A percentile compares a stretch with the other conserved stretches of the same genome.
Conservation (phyloP, 2,797 vertebrate genomes). For the Acropternis orthonyx region DNA sequence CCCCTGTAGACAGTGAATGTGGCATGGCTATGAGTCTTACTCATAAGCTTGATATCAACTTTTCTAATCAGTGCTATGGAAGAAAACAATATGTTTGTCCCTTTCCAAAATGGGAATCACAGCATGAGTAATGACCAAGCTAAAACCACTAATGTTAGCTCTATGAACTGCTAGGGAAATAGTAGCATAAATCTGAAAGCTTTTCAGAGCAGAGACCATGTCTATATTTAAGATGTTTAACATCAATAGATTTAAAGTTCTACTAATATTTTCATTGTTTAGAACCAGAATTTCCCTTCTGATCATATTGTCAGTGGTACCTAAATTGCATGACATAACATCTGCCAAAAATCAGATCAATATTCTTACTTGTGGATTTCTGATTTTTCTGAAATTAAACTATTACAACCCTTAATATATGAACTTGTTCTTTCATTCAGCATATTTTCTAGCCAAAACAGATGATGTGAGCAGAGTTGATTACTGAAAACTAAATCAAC, state of each 20-base stretch:
- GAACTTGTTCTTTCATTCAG: not conserved
- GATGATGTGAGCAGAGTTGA: not conserved
- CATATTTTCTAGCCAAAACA: not conserved
- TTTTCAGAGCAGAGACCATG: not conserved
- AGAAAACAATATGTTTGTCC: not conserved
- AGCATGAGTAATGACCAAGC: not conserved
- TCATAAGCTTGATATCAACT: not conserved
- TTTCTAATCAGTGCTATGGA: not conserved
- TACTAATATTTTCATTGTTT: not conserved
- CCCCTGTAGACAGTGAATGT: not conserved
- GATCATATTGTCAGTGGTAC: not conserved
- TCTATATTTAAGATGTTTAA: not conserved
- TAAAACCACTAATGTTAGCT: not conserved
- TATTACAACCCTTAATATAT: not conserved
- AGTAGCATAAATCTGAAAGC: not conserved
- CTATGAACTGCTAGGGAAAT: not conserved
- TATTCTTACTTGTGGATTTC: not conserved
- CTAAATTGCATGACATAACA: not conserved
- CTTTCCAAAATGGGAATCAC: not conserved
- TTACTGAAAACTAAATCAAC: not conserved
- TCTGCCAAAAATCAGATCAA: not conserved
- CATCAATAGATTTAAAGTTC: not conserved
- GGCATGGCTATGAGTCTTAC: not conserved
- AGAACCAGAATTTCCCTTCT: not conserved
- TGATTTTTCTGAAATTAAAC: not conserved